Evolutionary conservation across 2,888 invertebrate species (phyloP).

Genomic region (Phania funesta): DNA sequence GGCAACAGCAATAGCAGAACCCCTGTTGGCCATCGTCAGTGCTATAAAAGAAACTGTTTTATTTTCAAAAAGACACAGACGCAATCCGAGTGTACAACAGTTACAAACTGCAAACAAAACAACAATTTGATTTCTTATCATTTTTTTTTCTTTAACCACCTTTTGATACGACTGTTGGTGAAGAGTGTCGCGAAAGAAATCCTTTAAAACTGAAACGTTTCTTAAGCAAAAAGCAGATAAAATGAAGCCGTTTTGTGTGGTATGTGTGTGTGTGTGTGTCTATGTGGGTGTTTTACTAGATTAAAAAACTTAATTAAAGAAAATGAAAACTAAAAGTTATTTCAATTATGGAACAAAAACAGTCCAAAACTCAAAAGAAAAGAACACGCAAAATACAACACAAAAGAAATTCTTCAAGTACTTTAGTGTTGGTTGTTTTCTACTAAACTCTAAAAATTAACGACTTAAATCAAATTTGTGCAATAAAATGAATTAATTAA

Average conservation of each 20-base stretch:
- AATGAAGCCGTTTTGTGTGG: slow-evolving; percentile 79
- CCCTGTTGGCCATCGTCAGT: slow-evolving; percentile 57
- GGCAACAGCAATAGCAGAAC: neutral
- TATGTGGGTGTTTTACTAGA: too few species aligned
- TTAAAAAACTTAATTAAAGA: neutral
- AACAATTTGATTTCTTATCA: slow-evolving; percentile 21
- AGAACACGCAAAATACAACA: neutral
- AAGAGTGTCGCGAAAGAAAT: slow-evolving; percentile 42
- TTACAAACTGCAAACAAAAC: slow-evolving; percentile 17
- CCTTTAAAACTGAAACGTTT: slow-evolving; percentile 49
- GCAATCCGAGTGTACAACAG: slow-evolving; percentile 59
- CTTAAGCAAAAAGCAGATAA: slow-evolving; percentile 63
- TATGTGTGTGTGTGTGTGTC: slow-evolving; percentile 70
- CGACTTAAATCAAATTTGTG: too few species aligned
- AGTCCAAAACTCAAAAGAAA: neutral
- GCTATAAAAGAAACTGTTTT: slow-evolving; percentile 79
- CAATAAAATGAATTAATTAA: slow-evolving; percentile 2
- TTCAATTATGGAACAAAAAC: neutral
- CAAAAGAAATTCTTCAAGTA: too few species aligned
- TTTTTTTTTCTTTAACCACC: slow-evolving; percentile 26
- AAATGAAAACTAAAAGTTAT: neutral
- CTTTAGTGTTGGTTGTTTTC: too few species aligned
- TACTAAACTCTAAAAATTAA: too few species aligned
- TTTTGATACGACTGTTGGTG: slow-evolving; percentile 22
- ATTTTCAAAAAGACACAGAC: slow-evolving; percentile 79